These are phyloP conservation scores for Rhamnusium bicolor DNA, from an alignment of 2,888 invertebrate species.

Conservation along the genomic window DNA sequence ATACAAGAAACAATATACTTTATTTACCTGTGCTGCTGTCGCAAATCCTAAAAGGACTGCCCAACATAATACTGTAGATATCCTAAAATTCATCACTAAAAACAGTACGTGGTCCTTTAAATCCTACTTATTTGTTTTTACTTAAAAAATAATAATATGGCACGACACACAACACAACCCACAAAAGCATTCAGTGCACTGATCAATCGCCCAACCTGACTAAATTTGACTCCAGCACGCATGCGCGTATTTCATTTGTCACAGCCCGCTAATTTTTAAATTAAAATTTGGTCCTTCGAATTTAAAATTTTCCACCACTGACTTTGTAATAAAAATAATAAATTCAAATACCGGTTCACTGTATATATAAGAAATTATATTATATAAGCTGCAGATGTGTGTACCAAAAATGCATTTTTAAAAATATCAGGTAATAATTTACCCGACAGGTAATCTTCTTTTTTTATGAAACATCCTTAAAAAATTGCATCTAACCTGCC, in stretches of 20 bases:
- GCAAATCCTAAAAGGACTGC: slow-evolving; percentile 83
- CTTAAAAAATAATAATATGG: slow-evolving; percentile 67
- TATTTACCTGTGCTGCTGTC: slow-evolving; percentile 82
- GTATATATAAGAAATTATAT: too few relatives aligned
- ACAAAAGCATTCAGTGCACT: slow-evolving; percentile 68
- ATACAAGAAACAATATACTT: slow-evolving; percentile 27
- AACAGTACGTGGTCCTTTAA: slow-evolving; percentile 68
- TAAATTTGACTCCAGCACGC: slow-evolving; percentile 16
- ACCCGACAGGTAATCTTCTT: too few relatives aligned
- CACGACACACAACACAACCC: slow-evolving; percentile 67
- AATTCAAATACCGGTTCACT: too few relatives aligned
- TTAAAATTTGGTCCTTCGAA: too few relatives aligned
- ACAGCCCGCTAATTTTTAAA: slow-evolving; percentile 11
- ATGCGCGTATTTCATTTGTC: not conserved
- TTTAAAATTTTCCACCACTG: too few relatives aligned
- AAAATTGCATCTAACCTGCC: too few relatives aligned
- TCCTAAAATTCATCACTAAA: slow-evolving; percentile 83
- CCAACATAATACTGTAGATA: slow-evolving; percentile 82
- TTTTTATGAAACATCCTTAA: too few relatives aligned
- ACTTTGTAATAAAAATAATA: too few relatives aligned
- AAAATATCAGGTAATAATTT: too few relatives aligned
- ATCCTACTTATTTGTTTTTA: slow-evolving; percentile 63
- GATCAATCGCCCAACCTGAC: slow-evolving; percentile 63
- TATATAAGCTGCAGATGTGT: too few relatives aligned
- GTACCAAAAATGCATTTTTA: too few relatives aligned